Percentiles rank a stretch among this genome's conserved stretches.
Conservation (phyloP, 2,113 vertebrate species). For the Pontoporia blainvillei region DNA sequence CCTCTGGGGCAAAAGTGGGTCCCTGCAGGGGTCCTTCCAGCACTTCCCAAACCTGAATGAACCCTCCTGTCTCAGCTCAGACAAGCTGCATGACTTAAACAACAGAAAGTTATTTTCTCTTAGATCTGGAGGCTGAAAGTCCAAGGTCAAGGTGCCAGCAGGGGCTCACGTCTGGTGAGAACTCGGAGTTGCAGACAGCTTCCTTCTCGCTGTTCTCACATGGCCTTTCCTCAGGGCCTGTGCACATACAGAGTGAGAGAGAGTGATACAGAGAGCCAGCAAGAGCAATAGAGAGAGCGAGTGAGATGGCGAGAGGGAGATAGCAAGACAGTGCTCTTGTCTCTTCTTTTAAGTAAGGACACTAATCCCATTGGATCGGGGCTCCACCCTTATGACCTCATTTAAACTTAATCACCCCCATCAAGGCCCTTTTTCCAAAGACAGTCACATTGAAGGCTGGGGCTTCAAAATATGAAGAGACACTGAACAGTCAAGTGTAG, state of each 20-base stretch:
- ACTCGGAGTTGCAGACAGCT: neutral
- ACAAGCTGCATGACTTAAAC: neutral
- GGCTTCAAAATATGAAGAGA: neutral
- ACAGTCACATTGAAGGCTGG: neutral
- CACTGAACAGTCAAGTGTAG: rapidly evolving
- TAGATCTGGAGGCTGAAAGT: neutral
- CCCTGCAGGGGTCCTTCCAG: neutral
- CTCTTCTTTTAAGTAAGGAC: neutral
- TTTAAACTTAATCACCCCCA: neutral
- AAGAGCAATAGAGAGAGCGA: too few relatives aligned
- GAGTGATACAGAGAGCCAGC: too few relatives aligned
- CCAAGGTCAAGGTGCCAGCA: neutral
- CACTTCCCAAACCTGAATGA: neutral
- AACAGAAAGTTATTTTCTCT: neutral
- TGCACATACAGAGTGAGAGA: too few relatives aligned
- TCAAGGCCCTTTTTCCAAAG: neutral
- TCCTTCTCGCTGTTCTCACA: neutral
- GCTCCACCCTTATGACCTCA: neutral
- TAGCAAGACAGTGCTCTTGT: neutral
- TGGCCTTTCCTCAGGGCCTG: neutral
- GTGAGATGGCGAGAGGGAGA: too few relatives aligned
- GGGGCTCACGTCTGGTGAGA: neutral
- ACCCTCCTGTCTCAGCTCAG: neutral
- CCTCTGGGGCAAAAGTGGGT: neutral
- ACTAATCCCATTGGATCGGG: too few relatives aligned